phyloP scores from a whole-genome alignment of 2,113 vertebrate species.

The Todiramphus saurophagus region DNA sequence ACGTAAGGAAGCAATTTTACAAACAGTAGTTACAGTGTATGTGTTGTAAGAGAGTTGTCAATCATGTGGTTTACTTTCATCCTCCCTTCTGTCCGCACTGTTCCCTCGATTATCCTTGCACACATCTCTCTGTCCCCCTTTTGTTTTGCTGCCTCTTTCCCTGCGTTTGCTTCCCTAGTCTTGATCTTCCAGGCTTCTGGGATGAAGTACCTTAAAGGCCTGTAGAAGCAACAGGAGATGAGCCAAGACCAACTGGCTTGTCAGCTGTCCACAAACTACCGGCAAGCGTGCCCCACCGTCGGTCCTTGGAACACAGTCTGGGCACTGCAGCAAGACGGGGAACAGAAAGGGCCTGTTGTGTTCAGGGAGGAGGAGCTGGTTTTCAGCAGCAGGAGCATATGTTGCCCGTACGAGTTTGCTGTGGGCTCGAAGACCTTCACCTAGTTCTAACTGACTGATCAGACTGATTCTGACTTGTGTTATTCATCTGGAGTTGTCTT shows the following conservation, averaged over 20 bases:
- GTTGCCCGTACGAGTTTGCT: background rate
- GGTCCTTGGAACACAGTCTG: background rate
- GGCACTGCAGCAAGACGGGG: background rate
- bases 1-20: background rate
- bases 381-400: background rate
- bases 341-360: conserved; percentile 2
- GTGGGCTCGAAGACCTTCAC: background rate
- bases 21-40: background rate
- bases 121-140: background rate
- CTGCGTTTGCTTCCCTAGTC: background rate
- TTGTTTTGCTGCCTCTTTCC: background rate
- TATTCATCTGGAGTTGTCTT: background rate
- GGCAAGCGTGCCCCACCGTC: background rate
- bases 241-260: conserved; percentile 25
- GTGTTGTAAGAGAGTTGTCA: background rate
- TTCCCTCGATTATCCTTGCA: background rate
- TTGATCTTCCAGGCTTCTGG: conserved; percentile 45
- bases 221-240: conserved; percentile 16
- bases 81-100: background rate
- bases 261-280: conserved; percentile 11
- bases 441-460: background rate
- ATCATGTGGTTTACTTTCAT: background rate
- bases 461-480: background rate
- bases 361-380: background rate
- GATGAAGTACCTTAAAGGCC: conserved; percentile 13